A percentile compares a stretch with the other conserved stretches of the same genome.
Evolutionary conservation across 2,797 vertebrate species (phyloP).

Genomic region (Synanceia verrucosa): DNA sequence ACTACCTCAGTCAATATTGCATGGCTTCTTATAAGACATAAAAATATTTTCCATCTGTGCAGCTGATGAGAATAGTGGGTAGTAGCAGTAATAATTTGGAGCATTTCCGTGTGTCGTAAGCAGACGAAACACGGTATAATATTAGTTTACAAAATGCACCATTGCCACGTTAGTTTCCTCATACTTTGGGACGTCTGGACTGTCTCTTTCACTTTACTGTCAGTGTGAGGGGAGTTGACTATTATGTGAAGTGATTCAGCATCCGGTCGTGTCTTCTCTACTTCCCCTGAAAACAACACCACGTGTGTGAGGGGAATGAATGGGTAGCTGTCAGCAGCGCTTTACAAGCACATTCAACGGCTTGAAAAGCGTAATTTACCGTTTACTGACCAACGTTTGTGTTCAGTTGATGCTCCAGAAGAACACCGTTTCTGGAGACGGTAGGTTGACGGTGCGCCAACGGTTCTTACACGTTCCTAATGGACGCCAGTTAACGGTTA

Average conservation of each 20-base stretch:
- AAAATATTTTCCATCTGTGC: neutral
- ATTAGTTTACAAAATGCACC: neutral
- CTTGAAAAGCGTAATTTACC: fast-evolving
- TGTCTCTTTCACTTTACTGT: fast-evolving
- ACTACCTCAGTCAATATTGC: no score
- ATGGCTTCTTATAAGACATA: no score
- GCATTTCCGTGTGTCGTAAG: neutral
- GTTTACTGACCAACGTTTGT: fast-evolving
- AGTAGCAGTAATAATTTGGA: no score
- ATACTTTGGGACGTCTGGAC: neutral
- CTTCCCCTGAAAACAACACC: conserved; percentile 72
- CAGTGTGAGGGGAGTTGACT: fast-evolving
- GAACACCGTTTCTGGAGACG: neutral
- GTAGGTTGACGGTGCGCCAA: conserved; percentile 1
- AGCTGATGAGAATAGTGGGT: neutral
- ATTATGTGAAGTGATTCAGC: neutral
- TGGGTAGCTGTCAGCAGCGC: neutral
- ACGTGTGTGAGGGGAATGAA: conserved; percentile 49
- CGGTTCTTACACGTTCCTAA: fast-evolving
- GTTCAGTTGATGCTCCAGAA: no score
- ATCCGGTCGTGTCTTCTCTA: conserved; percentile 18
- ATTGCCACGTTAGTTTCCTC: no score
- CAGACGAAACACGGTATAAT: neutral
- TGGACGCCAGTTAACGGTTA: neutral
- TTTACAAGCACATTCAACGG: neutral